A percentile compares a stretch with the other conserved stretches of the same genome.
Evolutionary conservation across 2,888 invertebrate genomes (phyloP).

Genomic region (Lysandra coridon): DNA sequence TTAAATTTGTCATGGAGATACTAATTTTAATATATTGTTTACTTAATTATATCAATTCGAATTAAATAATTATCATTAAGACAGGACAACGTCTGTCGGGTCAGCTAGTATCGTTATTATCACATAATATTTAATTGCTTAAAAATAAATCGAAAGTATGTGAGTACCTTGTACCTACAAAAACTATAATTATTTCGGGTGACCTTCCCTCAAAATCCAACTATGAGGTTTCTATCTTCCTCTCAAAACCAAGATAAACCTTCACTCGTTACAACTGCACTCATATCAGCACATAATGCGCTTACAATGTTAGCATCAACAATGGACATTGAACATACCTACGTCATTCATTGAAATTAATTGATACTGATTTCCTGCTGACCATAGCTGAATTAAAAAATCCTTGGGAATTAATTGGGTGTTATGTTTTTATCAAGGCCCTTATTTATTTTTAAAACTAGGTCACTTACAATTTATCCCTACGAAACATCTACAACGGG

Average conservation of each 20-base stretch:
- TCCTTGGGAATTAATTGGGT: background rate
- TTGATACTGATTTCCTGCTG: background rate
- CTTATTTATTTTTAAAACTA: background rate
- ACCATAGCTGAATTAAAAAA: slow-evolving; percentile 5
- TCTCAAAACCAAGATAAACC: background rate
- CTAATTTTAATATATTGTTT: too few species aligned
- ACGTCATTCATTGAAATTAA: slow-evolving; percentile 19
- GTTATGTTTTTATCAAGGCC: background rate
- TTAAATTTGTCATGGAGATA: too few species aligned
- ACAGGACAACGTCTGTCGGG: too few species aligned
- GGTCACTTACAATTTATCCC: too few species aligned
- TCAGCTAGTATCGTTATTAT: too few species aligned
- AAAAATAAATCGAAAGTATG: too few species aligned
- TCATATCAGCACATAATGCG: background rate
- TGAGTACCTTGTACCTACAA: too few species aligned
- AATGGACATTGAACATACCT: slow-evolving; percentile 1
- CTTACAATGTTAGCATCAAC: background rate
- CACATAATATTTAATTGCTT: too few species aligned
- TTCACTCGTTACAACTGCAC: background rate
- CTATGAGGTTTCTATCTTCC: background rate
- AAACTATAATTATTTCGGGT: too few species aligned
- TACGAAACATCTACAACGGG: background rate
- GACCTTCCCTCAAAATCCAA: too few species aligned
- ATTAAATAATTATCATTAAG: too few species aligned
- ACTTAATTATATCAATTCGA: too few species aligned